These are phyloP conservation scores for Poliocrania exsul DNA, from an alignment of 2,797 vertebrate species.

Conservation along the genomic window DNA sequence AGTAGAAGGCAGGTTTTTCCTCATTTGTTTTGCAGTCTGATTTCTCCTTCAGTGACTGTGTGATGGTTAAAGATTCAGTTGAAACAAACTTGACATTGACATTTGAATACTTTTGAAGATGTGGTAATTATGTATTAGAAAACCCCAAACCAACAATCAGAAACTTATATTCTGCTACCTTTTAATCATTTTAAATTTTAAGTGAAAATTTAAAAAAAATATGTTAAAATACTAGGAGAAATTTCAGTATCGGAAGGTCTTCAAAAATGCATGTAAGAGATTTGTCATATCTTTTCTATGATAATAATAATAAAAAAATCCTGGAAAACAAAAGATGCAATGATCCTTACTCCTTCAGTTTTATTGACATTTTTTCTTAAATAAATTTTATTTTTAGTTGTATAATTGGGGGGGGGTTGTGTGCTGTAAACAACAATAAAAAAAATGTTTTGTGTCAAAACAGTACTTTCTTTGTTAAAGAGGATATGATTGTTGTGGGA, in stretches of 20 bases:
- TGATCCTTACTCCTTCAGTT: background rate
- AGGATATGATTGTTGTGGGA: background rate
- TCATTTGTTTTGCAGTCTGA: background rate
- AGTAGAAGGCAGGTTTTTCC: background rate
- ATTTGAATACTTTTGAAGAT: slow-evolving; percentile 9
- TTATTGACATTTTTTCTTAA: background rate
- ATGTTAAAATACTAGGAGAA: background rate
- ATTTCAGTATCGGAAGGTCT: background rate
- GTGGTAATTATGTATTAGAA: background rate
- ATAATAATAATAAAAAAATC: background rate
- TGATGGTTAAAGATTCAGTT: background rate
- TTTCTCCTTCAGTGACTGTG: background rate
- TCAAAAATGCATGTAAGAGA: background rate
- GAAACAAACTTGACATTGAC: background rate
- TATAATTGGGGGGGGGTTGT: background rate
- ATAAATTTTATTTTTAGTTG: background rate
- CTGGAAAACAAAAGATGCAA: background rate
- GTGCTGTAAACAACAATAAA: background rate
- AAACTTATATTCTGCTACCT: background rate
- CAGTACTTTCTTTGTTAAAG: background rate
- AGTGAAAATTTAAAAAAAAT: background rate
- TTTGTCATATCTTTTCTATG: background rate
- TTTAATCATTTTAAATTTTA: background rate
- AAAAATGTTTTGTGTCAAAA: background rate
- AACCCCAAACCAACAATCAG: fast-evolving